These are phyloP conservation scores for Prietella phreatophila DNA, from an alignment of 2,113 vertebrate genomes.

Conservation along the genomic window DNA sequence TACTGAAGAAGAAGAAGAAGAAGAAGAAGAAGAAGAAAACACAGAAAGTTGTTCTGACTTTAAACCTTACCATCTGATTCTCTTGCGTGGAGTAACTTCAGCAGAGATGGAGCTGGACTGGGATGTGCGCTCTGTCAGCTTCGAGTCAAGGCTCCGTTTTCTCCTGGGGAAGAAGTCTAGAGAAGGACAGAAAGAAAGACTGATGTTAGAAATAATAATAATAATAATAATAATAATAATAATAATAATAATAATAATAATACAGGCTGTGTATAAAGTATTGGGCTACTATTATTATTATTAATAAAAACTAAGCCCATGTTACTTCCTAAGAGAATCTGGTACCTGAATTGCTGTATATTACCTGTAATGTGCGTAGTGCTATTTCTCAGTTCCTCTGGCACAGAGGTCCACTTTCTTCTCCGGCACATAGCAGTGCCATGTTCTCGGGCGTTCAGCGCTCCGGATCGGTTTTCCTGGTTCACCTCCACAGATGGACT, in stretches of 20 bases:
- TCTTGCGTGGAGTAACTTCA: constrained; percentile 77
- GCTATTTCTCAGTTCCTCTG: constrained; percentile 24
- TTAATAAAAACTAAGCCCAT: background rate
- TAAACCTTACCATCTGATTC: constrained; percentile 72
- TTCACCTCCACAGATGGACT: constrained; percentile 46
- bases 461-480: constrained; percentile 69
- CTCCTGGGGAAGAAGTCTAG: constrained; percentile 82
- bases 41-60: background rate
- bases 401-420: constrained; percentile 53
- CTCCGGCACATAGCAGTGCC: constrained; percentile 44
- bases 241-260: constrained; percentile 10
- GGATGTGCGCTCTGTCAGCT: constrained; percentile 56
- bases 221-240: background rate
- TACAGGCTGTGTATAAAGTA: background rate
- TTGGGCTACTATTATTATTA: background rate
- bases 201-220: background rate
- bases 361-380: constrained; percentile 76
- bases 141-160: constrained; percentile 71
- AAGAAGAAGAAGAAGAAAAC: background rate
- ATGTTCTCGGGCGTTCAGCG: constrained; percentile 55
- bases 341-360: background rate
- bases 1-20: background rate
- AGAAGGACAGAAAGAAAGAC: background rate
- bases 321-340: background rate
- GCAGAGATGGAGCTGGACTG: constrained; percentile 47